Conservation (phyloP, 2,888 invertebrate species). For the Scaptomyza reducta region DNA sequence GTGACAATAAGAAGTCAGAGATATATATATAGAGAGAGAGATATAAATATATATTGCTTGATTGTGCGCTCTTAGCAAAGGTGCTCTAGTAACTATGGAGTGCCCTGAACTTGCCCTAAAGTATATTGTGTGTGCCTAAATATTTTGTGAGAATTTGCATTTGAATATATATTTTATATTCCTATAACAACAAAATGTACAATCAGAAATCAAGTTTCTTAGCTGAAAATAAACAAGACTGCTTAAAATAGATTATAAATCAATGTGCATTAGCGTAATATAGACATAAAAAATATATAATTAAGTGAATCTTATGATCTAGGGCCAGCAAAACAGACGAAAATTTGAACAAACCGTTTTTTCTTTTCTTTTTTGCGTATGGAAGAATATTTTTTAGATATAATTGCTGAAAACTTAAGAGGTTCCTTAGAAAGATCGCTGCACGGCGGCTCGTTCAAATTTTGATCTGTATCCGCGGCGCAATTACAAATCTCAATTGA, state of each 20-base stretch:
- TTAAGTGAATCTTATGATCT: slow-evolving; percentile 54
- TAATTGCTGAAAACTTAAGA: slow-evolving; percentile 1
- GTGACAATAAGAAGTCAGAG: slow-evolving; percentile 18
- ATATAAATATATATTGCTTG: slow-evolving; percentile 44
- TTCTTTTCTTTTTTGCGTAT: slow-evolving; percentile 3
- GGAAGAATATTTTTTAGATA: not conserved
- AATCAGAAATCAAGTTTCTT: slow-evolving; percentile 33
- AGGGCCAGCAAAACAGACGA: slow-evolving; percentile 51
- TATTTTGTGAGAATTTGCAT: slow-evolving; percentile 40
- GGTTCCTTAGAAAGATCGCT: slow-evolving; percentile 3
- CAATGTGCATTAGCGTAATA: slow-evolving; percentile 50
- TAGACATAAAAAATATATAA: slow-evolving; percentile 41
- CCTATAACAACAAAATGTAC: slow-evolving; percentile 35
- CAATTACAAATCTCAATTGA: slow-evolving; percentile 51
- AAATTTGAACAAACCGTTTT: slow-evolving; percentile 69
- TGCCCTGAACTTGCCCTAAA: slow-evolving; percentile 63
- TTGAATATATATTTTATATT: no score
- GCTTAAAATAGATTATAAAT: slow-evolving; percentile 65
- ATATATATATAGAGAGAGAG: slow-evolving; percentile 15
- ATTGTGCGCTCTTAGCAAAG: slow-evolving; percentile 69
- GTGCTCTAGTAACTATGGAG: slow-evolving; percentile 63
- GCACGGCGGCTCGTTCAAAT: slow-evolving; percentile 64
- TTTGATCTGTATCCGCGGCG: slow-evolving; percentile 46
- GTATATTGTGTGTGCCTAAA: slow-evolving; percentile 31
- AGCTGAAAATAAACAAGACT: slow-evolving; percentile 69